phyloP scores from a whole-genome alignment of 2,113 vertebrate species.

The Clinocottus analis region DNA sequence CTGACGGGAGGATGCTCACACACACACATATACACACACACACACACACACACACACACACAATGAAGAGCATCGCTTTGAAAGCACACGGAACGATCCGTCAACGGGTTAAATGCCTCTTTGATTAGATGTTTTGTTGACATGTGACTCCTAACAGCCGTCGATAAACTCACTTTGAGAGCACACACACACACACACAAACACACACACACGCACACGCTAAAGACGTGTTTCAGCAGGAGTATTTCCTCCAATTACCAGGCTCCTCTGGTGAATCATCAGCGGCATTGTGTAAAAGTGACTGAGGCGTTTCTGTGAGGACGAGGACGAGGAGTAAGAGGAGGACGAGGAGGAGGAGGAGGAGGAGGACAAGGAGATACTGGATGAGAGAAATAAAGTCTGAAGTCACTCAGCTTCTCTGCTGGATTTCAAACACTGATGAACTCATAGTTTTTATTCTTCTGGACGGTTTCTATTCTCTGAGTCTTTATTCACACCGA shows the following conservation, averaged over 20 bases:
- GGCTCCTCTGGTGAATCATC: slow-evolving; percentile 50
- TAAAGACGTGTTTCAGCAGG: slow-evolving; percentile 27
- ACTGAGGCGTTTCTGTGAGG: slow-evolving; percentile 54
- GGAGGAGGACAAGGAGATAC: not conserved
- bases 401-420: too few relatives aligned
- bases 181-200: too few relatives aligned
- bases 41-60: not conserved
- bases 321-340: slow-evolving; percentile 63
- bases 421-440: not conserved
- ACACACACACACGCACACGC: not conserved
- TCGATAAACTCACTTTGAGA: slow-evolving; percentile 9
- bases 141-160: not conserved
- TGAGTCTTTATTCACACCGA: not conserved
- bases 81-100: not conserved
- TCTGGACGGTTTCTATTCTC: not conserved
- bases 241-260: slow-evolving; percentile 57
- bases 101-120: not conserved
- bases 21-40: not conserved
- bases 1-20: not conserved
- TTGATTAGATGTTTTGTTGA: slow-evolving; percentile 2
- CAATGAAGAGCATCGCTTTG: not conserved
- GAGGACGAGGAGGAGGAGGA: slow-evolving; percentile 46
- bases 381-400: not conserved
- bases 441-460: not conserved
- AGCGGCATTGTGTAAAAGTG: slow-evolving; percentile 66